Base-by-base conservation (phyloP, 2,888 invertebrate genomes). In the Pasiphila rectangulata region DNA sequence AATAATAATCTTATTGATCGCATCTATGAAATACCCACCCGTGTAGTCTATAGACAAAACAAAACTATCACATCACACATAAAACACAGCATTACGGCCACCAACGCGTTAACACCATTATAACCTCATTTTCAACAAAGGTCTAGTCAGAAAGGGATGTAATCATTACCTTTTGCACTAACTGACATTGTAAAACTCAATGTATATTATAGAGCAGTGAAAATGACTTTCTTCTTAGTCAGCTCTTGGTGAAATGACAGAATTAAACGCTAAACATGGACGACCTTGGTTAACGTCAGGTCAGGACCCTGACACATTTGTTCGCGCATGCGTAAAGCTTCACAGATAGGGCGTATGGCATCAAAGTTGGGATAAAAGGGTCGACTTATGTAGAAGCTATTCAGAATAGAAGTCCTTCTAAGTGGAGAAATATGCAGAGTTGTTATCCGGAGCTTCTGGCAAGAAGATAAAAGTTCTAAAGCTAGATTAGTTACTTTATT, bases 301-400 rank as follows among this genome's bases (percentile, higher is more conserved):
- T 74, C 79, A 63, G 62, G 82, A 72, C 85, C 87, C 72, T 86
- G 87, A 85, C 87, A 85, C 56, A 76, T 49, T 72, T 85, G 44
- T 55, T 35, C 34, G 52, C 81, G 75, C 86, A 83, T 85, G 87
- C 87, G 86, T 64, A 13, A 3, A 46, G 19, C 24, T 36, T n/a
- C n/a, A 12, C 23, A 23, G 30, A 10, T 40, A 35, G 49, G 42
- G 40, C 12, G 7, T 34, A 29, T 38, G 21, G 21, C 37, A 27
- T 15, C 38, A 19, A 23, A 6, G 6, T 40, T 19, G 13, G n/a
- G n/a, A n/a, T n/a, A n/a, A n/a, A n/a, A n/a, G n/a, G n/a, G n/a
- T n/a, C n/a, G n/a, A n/a, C n/a, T n/a, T n/a, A n/a, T n/a, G n/a
- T n/a, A n/a, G n/a, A n/a, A n/a, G n/a, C n/a, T n/a, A n/a, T n/a